A percentile compares a stretch with the other conserved stretches of the same genome.
Conservation (phyloP, 92 coral and sea anemone genomes). For the Paramuricea clavata region DNA sequence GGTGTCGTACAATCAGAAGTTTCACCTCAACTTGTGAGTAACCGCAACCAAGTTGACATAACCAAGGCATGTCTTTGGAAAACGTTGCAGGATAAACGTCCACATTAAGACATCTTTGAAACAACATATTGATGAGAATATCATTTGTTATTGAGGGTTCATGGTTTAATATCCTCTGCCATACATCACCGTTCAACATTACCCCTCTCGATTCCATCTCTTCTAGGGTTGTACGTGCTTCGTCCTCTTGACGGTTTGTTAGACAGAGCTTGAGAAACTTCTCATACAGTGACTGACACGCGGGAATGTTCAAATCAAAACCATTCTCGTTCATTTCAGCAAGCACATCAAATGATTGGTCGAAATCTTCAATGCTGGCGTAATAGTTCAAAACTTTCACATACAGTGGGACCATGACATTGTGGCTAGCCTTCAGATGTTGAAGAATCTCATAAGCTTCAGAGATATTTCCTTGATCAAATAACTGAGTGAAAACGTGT, state of each 20-base stretch:
- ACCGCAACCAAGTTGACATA: slow-evolving; percentile 36
- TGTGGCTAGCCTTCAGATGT: slow-evolving; percentile 17
- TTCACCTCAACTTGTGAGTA: slow-evolving; percentile 7
- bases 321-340: slow-evolving; percentile 27
- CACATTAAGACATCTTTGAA: neutral
- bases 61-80: slow-evolving; percentile 16
- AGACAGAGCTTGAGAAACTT: slow-evolving; percentile 33
- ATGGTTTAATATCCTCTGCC: neutral
- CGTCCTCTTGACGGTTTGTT: neutral
- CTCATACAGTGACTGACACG: slow-evolving; percentile 18
- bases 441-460: slow-evolving; percentile 29
- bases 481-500: neutral
- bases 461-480: neutral
- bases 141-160: neutral
- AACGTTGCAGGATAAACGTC: slow-evolving; percentile 5
- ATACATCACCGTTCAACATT: slow-evolving; percentile 10
- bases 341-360: slow-evolving; percentile 12
- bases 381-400: neutral
- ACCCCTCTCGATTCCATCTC: neutral
- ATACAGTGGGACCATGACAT: neutral
- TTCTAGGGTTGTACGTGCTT: neutral
- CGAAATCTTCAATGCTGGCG: neutral
- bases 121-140: neutral
- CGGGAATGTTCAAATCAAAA: neutral
- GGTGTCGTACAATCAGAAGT: slow-evolving; percentile 1